Percentiles rank a stretch among this genome's conserved stretches.
Conservation (phyloP, 2,888 invertebrate genomes). For the Calameuta idolon region DNA sequence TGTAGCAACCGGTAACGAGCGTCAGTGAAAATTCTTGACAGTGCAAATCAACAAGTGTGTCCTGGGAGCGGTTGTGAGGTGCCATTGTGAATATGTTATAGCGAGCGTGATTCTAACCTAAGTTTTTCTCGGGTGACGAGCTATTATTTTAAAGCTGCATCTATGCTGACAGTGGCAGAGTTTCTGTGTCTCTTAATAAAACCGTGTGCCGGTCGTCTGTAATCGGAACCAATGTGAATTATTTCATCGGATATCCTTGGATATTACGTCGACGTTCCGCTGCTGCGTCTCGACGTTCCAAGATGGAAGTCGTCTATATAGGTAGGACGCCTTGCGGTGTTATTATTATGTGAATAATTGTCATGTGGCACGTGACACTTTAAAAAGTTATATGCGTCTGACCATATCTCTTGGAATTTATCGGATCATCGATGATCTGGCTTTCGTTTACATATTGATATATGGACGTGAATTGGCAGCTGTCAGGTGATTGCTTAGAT, state of each 20-base stretch:
- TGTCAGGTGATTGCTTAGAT: not conserved
- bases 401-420: not conserved
- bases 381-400: not conserved
- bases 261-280: constrained; percentile 42
- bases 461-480: not conserved
- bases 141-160: not conserved
- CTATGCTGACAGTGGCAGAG: constrained; percentile 32
- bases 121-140: not conserved
- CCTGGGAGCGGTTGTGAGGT: not conserved
- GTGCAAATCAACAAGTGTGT: constrained; percentile 44
- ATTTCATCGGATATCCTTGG: constrained; percentile 37
- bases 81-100: not conserved
- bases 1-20: not conserved
- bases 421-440: not conserved
- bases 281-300: constrained; percentile 46
- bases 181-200: not conserved
- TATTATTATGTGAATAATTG: not conserved
- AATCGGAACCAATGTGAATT: not conserved
- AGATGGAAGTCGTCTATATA: constrained; percentile 66
- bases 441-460: not conserved
- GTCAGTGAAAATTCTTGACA: not conserved
- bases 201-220: not conserved
- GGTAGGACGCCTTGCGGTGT: constrained; percentile 35
- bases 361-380: not conserved
- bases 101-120: constrained; percentile 1